Evolutionary conservation across 2,797 vertebrate species (phyloP), one percentile per base, ranked within the genome.

Genomic region (Siniperca scherzeri): DNA sequence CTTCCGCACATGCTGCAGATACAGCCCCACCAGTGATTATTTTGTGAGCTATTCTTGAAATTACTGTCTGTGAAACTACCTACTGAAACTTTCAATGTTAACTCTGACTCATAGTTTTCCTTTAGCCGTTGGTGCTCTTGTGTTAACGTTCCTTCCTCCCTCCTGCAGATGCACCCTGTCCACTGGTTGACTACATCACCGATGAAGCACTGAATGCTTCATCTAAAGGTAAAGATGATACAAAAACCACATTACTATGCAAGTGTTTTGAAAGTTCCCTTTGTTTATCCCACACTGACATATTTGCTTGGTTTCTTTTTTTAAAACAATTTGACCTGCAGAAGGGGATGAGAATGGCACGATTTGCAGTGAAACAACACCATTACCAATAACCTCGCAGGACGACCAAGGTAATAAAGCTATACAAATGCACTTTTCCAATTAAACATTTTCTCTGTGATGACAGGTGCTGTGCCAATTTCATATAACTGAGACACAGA

Each of bases 161-260:
- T 48, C 42, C 22, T 87, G 9, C 82, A 95, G 95, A 93, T 76
- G 70, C 69, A 42, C 82, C 90, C 9, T 84, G 80, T 76, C 92
- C 92, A 4, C 38, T 95, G 79, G 81, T 80, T 56, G 88, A 92
- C 5, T 94, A 92, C 73, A 76, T 95, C 84, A 93, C 90, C 0
- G 91, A 94, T 65, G 84, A 69, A 25, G 74, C 69, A 30, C 30
- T 94, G 42, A 91, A 74, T 46, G 46, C 65, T 38, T 2, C 80
- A 22, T 0, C 40, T 40, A 90, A 92, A 92, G 93, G 94, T 95
- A 88, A 75, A 76, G 13, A 61, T 30, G 0, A 61, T n/a, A 46
- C 6, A 69, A 53, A 56, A 77, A 16, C 13, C 9, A 8, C 5
- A 33, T 69, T 4, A 40, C 17, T n/a, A n/a, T 25, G 5, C 2